Conservation (phyloP, 2,888 invertebrate species). For the Pandemis heparana region DNA sequence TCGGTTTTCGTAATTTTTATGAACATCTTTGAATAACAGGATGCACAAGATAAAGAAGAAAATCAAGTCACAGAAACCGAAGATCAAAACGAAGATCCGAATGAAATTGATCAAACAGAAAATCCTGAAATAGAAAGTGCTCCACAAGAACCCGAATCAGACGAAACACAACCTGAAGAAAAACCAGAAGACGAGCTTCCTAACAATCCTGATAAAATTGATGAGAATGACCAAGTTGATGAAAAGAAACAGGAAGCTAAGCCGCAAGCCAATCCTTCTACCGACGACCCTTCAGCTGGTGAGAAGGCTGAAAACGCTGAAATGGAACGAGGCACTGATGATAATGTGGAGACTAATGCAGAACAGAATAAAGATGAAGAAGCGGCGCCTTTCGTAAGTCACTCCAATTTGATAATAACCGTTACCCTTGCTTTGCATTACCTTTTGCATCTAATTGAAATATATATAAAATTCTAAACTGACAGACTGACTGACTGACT, state of each 20-base stretch:
- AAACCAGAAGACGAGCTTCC: slow-evolving; percentile 70
- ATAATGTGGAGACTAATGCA: slow-evolving; percentile 81
- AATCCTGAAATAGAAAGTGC: slow-evolving; percentile 46
- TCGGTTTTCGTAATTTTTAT: neutral
- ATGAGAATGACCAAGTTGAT: slow-evolving; percentile 74
- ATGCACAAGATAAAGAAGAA: slow-evolving; percentile 45
- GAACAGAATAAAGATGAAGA: slow-evolving; percentile 78
- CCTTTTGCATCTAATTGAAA: too few relatives aligned
- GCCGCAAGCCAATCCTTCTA: slow-evolving; percentile 81
- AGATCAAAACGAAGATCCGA: slow-evolving; percentile 62
- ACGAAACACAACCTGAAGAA: slow-evolving; percentile 55
- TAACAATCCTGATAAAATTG: slow-evolving; percentile 73
- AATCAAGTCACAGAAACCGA: slow-evolving; percentile 50
- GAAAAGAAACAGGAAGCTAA: slow-evolving; percentile 78
- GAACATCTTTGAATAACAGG: slow-evolving; percentile 5
- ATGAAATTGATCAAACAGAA: slow-evolving; percentile 61
- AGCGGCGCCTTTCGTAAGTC: slow-evolving; percentile 73
- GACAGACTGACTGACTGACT: too few relatives aligned
- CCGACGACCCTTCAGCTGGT: slow-evolving; percentile 77
- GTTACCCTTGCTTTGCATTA: too few relatives aligned
- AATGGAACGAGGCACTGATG: slow-evolving; percentile 75
- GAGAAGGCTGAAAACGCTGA: slow-evolving; percentile 82
- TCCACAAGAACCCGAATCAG: slow-evolving; percentile 48
- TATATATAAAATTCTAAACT: too few relatives aligned
- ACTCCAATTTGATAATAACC: neutral